Percentiles rank a stretch among this genome's conserved stretches.
Conservation (phyloP, 2,113 vertebrate species). For the Notarius quadriscutis region DNA sequence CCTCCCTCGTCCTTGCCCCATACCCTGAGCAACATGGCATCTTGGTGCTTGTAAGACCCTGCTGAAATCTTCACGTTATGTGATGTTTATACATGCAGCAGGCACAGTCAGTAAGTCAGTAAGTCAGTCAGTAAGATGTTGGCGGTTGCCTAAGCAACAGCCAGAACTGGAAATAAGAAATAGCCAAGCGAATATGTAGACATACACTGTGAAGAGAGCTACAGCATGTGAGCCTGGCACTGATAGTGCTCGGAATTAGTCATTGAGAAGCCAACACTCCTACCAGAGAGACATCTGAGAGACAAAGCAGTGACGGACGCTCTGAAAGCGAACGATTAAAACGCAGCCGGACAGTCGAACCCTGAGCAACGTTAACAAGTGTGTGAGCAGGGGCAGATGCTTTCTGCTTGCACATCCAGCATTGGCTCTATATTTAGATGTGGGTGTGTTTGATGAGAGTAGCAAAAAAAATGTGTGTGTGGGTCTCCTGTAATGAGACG, state of each 20-base stretch:
- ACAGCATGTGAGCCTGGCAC: constrained; percentile 50
- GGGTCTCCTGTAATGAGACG: neutral
- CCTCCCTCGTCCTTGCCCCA: no score
- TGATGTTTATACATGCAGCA: constrained; percentile 48
- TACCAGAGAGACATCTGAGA: constrained; percentile 25
- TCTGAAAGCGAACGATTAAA: neutral
- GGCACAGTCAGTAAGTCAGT: constrained; percentile 44
- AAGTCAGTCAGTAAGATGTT: constrained; percentile 46
- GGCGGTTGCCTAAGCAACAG: constrained; percentile 72
- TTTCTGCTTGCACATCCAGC: constrained; percentile 12
- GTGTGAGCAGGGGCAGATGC: constrained; percentile 12
- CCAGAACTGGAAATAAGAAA: constrained; percentile 61
- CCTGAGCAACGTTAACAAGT: neutral
- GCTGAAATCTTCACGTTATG: constrained; percentile 53
- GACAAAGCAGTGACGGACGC: neutral
- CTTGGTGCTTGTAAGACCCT: constrained; percentile 23
- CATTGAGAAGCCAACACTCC: constrained; percentile 54
- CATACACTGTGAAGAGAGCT: constrained; percentile 36
- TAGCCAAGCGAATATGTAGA: constrained; percentile 54
- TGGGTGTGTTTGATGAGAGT: constrained; percentile 28
- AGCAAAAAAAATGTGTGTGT: constrained; percentile 1
- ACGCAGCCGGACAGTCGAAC: neutral
- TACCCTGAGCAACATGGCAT: neutral
- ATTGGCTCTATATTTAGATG: constrained; percentile 35
- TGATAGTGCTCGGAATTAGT: constrained; percentile 58